These are phyloP conservation scores for Leptonema lineaticorne DNA, from an alignment of 1,140 invertebrate species.

Conservation along the genomic window DNA sequence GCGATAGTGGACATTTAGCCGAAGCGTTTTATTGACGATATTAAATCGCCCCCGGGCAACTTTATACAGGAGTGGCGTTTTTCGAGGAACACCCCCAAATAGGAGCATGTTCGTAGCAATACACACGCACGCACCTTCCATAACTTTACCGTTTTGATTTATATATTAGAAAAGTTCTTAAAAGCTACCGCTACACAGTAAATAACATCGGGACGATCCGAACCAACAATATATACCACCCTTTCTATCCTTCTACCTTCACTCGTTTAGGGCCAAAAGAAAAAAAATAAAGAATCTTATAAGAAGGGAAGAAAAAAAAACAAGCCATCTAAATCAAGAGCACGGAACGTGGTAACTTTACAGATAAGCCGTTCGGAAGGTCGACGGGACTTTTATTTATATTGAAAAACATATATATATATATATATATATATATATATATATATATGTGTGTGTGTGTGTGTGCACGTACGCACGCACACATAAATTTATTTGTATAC, in stretches of 20 bases:
- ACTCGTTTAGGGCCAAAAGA: background rate
- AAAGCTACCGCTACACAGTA: background rate
- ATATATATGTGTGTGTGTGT: background rate
- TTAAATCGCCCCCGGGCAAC: background rate
- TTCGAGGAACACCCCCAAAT: background rate
- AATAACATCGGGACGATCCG: background rate
- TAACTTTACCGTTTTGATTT: background rate
- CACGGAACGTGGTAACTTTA: background rate
- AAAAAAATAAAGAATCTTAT: too few species aligned
- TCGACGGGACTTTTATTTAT: background rate
- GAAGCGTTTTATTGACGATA: background rate
- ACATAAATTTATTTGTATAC: too few species aligned
- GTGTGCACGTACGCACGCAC: too few species aligned
- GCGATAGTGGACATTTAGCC: background rate
- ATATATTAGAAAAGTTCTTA: conserved; percentile 2
- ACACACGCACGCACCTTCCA: conserved; percentile 1
- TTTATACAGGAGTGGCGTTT: background rate
- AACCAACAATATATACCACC: background rate
- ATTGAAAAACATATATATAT: background rate
- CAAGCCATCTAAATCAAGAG: background rate
- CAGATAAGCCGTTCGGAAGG: background rate
- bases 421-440: background rate
- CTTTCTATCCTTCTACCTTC: too few species aligned
- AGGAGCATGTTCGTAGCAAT: too few species aligned
- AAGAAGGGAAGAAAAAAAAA: too few species aligned